A percentile compares a stretch with the other conserved stretches of the same genome.
These are phyloP conservation scores for Cataglyphis altisquamis DNA, from an alignment of 2,888 invertebrate genomes.

Conservation along the genomic window DNA sequence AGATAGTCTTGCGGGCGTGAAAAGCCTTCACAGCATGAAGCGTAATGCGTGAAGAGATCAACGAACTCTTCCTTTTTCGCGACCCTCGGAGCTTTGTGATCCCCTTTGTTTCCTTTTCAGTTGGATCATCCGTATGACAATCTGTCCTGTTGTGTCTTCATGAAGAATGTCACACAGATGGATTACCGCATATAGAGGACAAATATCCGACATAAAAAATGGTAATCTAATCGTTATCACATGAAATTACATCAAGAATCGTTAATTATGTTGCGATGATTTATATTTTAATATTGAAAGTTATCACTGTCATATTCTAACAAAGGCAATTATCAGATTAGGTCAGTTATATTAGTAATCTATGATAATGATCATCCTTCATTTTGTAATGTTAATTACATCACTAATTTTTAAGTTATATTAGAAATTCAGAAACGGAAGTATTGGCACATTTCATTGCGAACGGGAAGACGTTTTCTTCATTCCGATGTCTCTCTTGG, in stretches of 20 bases:
- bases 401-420: neutral
- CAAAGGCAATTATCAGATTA: constrained; percentile 2
- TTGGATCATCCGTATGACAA: neutral
- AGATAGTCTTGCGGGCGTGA: neutral
- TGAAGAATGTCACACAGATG: neutral
- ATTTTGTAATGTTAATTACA: neutral
- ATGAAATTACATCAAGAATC: constrained; percentile 1
- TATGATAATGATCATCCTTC: neutral
- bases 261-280: neutral
- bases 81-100: neutral
- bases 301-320: constrained; percentile 21
- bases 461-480: neutral
- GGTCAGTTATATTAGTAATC: neutral
- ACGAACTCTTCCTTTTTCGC: neutral
- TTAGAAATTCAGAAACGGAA: neutral
- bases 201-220: neutral
- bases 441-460: neutral
- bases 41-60: neutral
- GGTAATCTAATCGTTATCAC: neutral
- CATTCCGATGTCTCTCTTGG: neutral
- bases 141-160: neutral
- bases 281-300: neutral
- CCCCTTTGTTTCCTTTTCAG: neutral
- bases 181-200: neutral
- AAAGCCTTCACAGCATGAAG: neutral